Evolutionary conservation across 2,888 invertebrate species (phyloP).

Genomic region (Aleiodes leptofemur): DNA sequence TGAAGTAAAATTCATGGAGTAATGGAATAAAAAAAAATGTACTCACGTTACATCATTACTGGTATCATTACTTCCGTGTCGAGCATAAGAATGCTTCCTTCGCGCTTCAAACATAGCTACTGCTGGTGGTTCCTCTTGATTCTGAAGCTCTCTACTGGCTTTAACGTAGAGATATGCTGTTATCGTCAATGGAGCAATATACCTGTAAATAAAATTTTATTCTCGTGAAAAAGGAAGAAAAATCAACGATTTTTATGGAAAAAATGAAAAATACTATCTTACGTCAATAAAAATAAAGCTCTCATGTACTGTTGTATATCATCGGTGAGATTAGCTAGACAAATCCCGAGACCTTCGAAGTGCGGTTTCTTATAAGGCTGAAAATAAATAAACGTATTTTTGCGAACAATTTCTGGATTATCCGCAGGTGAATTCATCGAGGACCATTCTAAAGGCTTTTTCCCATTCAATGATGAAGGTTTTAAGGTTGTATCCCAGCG

Average conservation of each 20-base stretch:
- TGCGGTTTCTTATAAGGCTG: constrained; percentile 77
- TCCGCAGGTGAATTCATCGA: background rate
- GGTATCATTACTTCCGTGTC: constrained; percentile 53
- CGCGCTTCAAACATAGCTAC: constrained; percentile 79
- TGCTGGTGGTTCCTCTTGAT: constrained; percentile 77
- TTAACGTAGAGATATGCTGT: constrained; percentile 82
- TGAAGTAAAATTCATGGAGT: background rate
- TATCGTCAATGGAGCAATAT: constrained; percentile 78
- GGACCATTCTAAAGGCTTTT: too few species aligned
- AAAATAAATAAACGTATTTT: constrained; percentile 55
- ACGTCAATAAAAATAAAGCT: constrained; percentile 81
- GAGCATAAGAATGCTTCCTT: constrained; percentile 63
- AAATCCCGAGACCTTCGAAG: constrained; percentile 79
- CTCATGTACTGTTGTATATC: constrained; percentile 83
- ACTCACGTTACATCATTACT: constrained; percentile 61
- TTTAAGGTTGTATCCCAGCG: too few species aligned
- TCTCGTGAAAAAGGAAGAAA: background rate
- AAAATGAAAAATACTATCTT: constrained; percentile 72
- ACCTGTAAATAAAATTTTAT: constrained; percentile 72
- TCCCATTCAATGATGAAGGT: too few species aligned
- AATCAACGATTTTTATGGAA: background rate
- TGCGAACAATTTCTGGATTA: background rate
- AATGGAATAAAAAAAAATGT: constrained; percentile 8
- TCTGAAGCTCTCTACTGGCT: constrained; percentile 80
- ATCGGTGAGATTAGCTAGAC: constrained; percentile 81